phyloP scores from a whole-genome alignment of 2,888 invertebrate genomes.

The Temnothorax rugatulus region DNA sequence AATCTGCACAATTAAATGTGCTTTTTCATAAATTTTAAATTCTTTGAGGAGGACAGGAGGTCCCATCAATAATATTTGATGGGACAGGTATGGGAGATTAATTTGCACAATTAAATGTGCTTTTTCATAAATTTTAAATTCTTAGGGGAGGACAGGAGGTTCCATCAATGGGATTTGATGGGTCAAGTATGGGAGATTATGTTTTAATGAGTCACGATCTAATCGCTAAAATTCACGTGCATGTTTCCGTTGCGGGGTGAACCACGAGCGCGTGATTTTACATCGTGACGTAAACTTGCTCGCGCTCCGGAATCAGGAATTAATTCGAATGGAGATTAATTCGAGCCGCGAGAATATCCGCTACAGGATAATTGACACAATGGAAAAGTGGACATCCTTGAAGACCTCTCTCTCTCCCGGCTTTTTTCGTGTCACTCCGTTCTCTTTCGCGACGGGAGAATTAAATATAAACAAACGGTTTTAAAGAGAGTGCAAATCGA shows the following conservation, averaged over 20 bases:
- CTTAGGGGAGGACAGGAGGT: no score
- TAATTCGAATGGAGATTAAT: conserved; percentile 63
- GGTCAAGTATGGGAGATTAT: no score
- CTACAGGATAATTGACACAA: conserved; percentile 67
- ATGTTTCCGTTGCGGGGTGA: background rate
- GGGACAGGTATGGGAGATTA: no score
- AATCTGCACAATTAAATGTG: no score
- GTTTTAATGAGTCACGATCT: conserved; percentile 12
- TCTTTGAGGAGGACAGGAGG: no score
- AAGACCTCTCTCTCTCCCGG: no score
- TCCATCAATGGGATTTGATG: no score
- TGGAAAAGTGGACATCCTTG: no score
- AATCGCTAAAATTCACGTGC: conserved; percentile 9
- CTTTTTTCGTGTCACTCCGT: conserved; percentile 11
- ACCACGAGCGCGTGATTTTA: background rate
- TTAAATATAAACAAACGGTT: background rate
- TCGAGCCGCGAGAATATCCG: conserved; percentile 61
- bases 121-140: no score
- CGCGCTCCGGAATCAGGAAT: conserved; percentile 46
- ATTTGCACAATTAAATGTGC: no score
- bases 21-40: no score
- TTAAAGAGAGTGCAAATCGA: background rate
- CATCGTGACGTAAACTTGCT: conserved; percentile 23
- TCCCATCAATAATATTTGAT: no score
- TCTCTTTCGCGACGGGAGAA: conserved; percentile 30